Evolutionary conservation across 2,888 invertebrate species (phyloP).

Genomic region (Cyaniris semiargus): DNA sequence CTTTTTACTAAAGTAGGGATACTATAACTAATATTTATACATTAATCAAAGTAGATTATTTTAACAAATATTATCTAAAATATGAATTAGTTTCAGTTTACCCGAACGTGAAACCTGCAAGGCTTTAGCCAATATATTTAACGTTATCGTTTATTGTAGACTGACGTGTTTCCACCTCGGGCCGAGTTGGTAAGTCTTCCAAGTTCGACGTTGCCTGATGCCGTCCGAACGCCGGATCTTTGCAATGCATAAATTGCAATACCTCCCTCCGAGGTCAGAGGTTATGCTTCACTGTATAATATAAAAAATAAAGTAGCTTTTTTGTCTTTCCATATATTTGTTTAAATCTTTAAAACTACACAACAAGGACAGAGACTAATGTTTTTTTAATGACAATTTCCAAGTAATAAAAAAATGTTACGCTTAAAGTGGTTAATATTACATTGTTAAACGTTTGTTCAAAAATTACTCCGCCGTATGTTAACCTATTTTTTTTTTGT

Average conservation of each 20-base stretch:
- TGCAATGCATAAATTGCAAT: constrained; percentile 61
- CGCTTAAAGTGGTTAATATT: too few relatives aligned
- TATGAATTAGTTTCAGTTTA: not conserved
- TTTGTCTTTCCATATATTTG: not conserved
- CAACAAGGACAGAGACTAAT: not conserved
- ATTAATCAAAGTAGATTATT: not conserved
- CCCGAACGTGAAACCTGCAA: not conserved
- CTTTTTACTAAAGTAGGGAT: too few relatives aligned
- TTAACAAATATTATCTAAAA: not conserved
- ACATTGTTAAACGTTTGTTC: too few relatives aligned
- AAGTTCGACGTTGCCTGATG: constrained; percentile 67
- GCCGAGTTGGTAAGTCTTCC: constrained; percentile 76
- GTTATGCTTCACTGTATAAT: not conserved
- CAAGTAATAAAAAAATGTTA: too few relatives aligned
- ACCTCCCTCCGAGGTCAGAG: constrained; percentile 41
- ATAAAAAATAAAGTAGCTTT: not conserved
- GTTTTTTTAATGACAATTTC: too few relatives aligned
- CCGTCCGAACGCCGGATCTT: constrained; percentile 43
- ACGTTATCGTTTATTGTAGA: constrained; percentile 7
- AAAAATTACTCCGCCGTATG: too few relatives aligned
- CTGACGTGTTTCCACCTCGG: constrained; percentile 75
- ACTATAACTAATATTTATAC: not conserved
- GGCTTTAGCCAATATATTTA: constrained; percentile 23
- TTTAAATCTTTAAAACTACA: too few relatives aligned
- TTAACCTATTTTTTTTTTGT: too few relatives aligned